These are phyloP conservation scores for Pseudobourletiella spinata DNA, from an alignment of 1,140 invertebrate genomes.

Conservation along the genomic window DNA sequence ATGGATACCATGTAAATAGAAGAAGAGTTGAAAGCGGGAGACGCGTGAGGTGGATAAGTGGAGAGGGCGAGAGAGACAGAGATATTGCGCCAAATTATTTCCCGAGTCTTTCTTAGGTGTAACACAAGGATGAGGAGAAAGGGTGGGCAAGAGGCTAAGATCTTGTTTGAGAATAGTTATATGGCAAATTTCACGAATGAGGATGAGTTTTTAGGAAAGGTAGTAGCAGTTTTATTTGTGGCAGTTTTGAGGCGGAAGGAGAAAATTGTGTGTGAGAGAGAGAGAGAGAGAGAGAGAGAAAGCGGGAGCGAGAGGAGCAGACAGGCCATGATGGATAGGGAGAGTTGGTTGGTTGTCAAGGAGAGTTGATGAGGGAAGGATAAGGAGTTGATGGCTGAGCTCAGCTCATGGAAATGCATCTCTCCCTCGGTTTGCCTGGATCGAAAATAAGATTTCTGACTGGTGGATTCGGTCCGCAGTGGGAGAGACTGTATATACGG, in stretches of 20 bases:
- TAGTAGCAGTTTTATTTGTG: conserved; percentile 3
- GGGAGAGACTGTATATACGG: no score
- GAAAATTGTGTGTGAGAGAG: neutral
- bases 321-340: neutral
- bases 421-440: neutral
- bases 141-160: no score
- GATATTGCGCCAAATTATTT: conserved; percentile 3
- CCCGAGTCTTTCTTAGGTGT: neutral
- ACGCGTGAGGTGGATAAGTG: neutral
- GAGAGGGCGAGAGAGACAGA: neutral
- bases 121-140: no score
- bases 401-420: conserved; percentile 1
- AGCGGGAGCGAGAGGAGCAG: neutral
- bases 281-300: neutral
- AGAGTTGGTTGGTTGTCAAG: conserved; percentile 4
- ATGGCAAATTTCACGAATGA: neutral
- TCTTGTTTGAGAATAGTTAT: conserved; percentile 1
- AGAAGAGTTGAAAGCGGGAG: neutral
- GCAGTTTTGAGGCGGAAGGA: conserved; percentile 1
- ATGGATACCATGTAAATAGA: no score
- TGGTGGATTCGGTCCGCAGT: no score
- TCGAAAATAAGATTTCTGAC: conserved; percentile 5
- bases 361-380: conserved; percentile 4
- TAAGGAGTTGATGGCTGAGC: conserved; percentile 1
- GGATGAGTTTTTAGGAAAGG: neutral